These are phyloP conservation scores for Coendou prehensilis DNA, from an alignment of 2,797 vertebrate genomes.

Conservation along the genomic window DNA sequence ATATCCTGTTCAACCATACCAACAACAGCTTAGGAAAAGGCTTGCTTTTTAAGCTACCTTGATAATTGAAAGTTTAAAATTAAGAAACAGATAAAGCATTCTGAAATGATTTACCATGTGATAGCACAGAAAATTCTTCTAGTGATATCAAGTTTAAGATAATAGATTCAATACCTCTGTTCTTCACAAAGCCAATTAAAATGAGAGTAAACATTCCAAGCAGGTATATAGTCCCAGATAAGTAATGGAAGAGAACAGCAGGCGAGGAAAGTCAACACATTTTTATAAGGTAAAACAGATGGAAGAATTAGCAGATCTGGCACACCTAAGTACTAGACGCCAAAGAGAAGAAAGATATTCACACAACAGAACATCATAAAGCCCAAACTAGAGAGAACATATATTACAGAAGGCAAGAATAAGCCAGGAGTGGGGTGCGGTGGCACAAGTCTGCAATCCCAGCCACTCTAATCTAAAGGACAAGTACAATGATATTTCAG, in stretches of 20 bases:
- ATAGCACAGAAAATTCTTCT: constrained; percentile 37
- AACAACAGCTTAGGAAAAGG: constrained; percentile 1
- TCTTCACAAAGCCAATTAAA: background rate
- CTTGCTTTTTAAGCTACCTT: constrained; percentile 11
- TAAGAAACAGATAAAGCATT: background rate
- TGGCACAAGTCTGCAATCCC: background rate
- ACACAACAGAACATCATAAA: background rate
- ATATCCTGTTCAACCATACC: constrained; percentile 24
- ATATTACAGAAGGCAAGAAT: background rate
- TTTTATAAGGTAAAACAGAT: background rate
- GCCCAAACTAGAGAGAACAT: background rate
- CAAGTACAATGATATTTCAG: background rate
- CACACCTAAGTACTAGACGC: background rate
- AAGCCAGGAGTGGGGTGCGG: background rate
- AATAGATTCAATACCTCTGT: background rate
- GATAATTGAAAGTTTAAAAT: constrained; percentile 38
- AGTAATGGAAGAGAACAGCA: background rate
- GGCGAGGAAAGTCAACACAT: background rate
- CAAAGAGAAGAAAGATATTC: constrained; percentile 28
- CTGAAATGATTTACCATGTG: background rate
- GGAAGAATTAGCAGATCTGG: background rate
- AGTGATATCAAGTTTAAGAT: background rate
- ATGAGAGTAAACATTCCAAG: background rate
- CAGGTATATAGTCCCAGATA: background rate
- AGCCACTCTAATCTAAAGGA: background rate